Evolutionary conservation across 35 echinoderm and acorn worm genomes (phyloP), one percentile per base, ranked within the genome.

Genomic region (Ophioderma brevispina): DNA sequence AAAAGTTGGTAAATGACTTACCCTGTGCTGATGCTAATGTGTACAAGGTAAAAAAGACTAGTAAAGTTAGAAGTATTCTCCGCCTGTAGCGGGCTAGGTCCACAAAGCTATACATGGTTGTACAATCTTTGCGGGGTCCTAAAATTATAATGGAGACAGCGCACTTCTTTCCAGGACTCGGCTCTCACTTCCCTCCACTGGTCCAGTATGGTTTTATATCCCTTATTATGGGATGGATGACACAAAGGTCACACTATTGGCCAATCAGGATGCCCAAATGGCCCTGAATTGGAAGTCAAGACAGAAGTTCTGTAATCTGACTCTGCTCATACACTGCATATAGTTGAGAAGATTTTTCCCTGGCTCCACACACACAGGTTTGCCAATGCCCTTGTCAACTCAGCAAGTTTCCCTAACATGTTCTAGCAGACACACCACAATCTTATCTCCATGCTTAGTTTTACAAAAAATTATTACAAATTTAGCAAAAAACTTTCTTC

Each of bases 101-200:
- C 88, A 94, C 83, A 87, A 91, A 94, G 93, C 84, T 94, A 91
- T 94, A 91, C 93, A 94, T 94, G 82, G 35, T 81, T 52, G 93
- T 82, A 94, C 93, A 90, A 94, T 84, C 79, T 90, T 34, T 90
- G 87, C 81, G 25, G 52, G 42, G 39, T 40, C 42, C 36, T 89
- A 85, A 90, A 90, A 90, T 85, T 84, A 87, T 77, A 64, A 52
- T 75, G 83, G 79, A 81, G 79, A 81, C 83, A 85, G 83, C 43
- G 33, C 81, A 83, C 17, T 83, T 83, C 83, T 70, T 84, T 81
- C 92, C 86, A 31, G 92, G 92, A 80, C 76, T 79, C 76, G 59
- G 81, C 92, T 93, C 92, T 93, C 92, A 85, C 81, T 52, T 55
- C 70, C 59, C 76, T 52, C 46, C n/a, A 84, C 40, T 83, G 84